A percentile compares a stretch with the other conserved stretches of the same genome.
Evolutionary conservation across 1,140 invertebrate genomes (phyloP).

Genomic region (Cardiocondyla obscurior): DNA sequence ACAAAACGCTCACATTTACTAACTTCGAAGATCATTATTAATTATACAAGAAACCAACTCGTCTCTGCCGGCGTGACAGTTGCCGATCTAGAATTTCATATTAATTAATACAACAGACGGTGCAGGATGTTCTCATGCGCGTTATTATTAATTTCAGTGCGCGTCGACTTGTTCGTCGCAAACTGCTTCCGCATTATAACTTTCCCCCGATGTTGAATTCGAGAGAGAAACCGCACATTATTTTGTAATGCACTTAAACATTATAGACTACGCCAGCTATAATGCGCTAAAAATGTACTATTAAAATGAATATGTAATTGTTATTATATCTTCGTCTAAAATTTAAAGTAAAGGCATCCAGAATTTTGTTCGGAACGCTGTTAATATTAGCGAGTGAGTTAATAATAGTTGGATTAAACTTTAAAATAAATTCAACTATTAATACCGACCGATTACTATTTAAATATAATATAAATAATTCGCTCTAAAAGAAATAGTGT

Average conservation of each 20-base stretch:
- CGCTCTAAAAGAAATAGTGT: too few relatives aligned
- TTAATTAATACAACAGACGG: slow-evolving; percentile 55
- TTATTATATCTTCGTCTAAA: too few relatives aligned
- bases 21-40: slow-evolving; percentile 37
- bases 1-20: slow-evolving; percentile 33
- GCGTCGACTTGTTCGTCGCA: slow-evolving; percentile 23
- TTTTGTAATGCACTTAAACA: slow-evolving; percentile 29
- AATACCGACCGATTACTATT: neutral
- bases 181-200: slow-evolving; percentile 48
- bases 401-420: neutral
- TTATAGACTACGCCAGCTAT: neutral
- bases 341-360: too few relatives aligned
- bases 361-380: neutral
- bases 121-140: slow-evolving; percentile 19
- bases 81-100: slow-evolving; percentile 52
- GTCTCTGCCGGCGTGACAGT: slow-evolving; percentile 25
- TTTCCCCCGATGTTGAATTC: slow-evolving; percentile 33
- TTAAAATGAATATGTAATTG: neutral
- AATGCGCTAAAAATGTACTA: neutral
- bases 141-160: slow-evolving; percentile 47
- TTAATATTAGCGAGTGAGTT: neutral
- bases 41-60: slow-evolving; percentile 38
- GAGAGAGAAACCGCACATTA: slow-evolving; percentile 4
- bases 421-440: neutral
- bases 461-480: neutral